Evolutionary conservation across 2,113 vertebrate genomes (phyloP).

Genomic region (Pampusana beccarii): DNA sequence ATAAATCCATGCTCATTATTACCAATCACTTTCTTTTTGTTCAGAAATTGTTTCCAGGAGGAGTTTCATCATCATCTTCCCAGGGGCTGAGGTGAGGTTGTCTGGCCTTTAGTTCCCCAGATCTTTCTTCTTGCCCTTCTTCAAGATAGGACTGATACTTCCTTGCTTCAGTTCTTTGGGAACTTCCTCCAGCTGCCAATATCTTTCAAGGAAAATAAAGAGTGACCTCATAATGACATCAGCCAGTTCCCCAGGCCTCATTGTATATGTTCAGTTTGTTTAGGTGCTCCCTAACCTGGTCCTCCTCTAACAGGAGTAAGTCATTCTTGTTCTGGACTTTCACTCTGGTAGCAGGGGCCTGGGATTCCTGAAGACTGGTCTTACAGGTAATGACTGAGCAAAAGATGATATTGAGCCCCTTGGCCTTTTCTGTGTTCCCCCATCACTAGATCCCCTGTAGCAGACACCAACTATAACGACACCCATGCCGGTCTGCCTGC

Average conservation of each 20-base stretch:
- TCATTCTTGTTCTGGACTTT: background rate
- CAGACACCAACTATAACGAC: background rate
- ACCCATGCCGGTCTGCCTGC: background rate
- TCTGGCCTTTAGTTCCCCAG: background rate
- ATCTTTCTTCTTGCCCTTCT: background rate
- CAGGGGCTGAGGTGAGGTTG: background rate
- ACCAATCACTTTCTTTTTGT: background rate
- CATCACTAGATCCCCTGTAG: background rate
- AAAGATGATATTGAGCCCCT: background rate
- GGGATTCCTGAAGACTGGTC: background rate
- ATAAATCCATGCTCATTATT: background rate
- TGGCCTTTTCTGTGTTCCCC: no score
- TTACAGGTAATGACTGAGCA: background rate
- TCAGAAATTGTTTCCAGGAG: background rate
- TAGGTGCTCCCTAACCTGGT: background rate
- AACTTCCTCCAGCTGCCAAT: background rate
- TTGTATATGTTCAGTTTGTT: background rate
- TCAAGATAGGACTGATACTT: background rate
- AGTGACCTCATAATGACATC: background rate
- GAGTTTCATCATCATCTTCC: background rate
- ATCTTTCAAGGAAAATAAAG: background rate
- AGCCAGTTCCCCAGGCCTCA: background rate
- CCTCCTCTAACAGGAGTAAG: background rate
- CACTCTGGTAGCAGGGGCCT: background rate
- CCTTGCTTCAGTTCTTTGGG: background rate